These are phyloP conservation scores for Caenorhabditis becei DNA, from an alignment of 2,888 invertebrate genomes.

Conservation along the genomic window DNA sequence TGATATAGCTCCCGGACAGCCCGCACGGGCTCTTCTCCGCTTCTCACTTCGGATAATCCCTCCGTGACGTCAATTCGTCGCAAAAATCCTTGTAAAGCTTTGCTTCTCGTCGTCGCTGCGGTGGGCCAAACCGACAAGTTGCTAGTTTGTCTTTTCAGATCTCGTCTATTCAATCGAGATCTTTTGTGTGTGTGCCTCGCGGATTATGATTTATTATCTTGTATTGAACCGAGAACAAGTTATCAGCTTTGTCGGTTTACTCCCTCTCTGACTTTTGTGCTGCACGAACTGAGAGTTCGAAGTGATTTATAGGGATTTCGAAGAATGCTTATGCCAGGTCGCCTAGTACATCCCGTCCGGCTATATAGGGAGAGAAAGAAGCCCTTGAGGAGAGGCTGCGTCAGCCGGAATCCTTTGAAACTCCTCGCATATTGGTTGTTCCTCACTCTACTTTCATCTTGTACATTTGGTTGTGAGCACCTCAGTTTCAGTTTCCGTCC, in stretches of 20 bases:
- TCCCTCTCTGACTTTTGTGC: not conserved
- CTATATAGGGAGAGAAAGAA: no score
- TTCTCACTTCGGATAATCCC: constrained; percentile 43
- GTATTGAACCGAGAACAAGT: not conserved
- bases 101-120: constrained; percentile 7
- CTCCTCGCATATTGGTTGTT: no score
- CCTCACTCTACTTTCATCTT: no score
- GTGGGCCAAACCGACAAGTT: constrained; percentile 1
- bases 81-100: constrained; percentile 46
- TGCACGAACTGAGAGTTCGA: no score
- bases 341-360: no score
- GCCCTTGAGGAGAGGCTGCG: no score
- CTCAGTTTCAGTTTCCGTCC: no score
- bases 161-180: not conserved
- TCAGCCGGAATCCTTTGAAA: no score
- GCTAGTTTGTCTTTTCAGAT: constrained; percentile 2
- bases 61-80: constrained; percentile 48
- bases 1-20: constrained; percentile 14
- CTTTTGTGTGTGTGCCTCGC: not conserved
- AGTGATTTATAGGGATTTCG: no score
- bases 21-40: not conserved
- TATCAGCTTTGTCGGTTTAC: not conserved
- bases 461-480: no score
- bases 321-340: no score
- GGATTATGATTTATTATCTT: constrained; percentile 1